Base-by-base conservation (phyloP, 23 tunicate genomes). In the Ciona savignyi region DNA sequence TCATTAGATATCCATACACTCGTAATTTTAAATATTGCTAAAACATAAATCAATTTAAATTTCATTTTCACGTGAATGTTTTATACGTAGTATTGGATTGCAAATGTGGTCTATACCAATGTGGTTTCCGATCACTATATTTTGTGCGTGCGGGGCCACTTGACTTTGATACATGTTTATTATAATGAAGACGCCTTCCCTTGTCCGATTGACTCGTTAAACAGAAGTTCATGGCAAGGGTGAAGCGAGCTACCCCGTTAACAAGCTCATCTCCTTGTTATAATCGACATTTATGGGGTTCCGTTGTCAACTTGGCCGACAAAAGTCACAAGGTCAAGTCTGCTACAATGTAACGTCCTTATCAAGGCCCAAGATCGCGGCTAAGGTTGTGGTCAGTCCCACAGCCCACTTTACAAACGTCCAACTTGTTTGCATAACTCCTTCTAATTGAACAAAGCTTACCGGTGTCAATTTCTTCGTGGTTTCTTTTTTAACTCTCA, bases 291-390 rank as follows among this genome's bases (percentile, higher is more conserved):
- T n/a, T 42, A 9, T 9, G 56, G 11, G 9, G 15, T 15, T 42
- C 56, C 56, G 11, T 42, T 42, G 56, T 42, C 56, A 42, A 42
- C 15, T 42, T 42, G 56, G 15, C 56, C 11, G 11, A 42, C 15
- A 9, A 42, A 15, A 15, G 56, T 9, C 56, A 42, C 56, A 42
- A 42, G 56, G 56, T 42, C 56, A 42, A 42, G 56, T 42, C 56
- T 15, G 56, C 56, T 42, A 42, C 56, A 42, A 42, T 6, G 56
- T 42, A 6, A 42, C 56, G 15, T 6, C 56, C 56, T 42, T 42
- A 42, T 42, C 56, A 42, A 42, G 56, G 56, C 56, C 56, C 56
- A 42, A 15, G 56, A 42, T 42, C 56, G 56, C 56, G 56, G 56
- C 15, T 42, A 42, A 42, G 56, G 56, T 42, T 9, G 15, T 15